Base-by-base conservation (phyloP, 2,888 invertebrate species). In the Apamea epomidion region DNA sequence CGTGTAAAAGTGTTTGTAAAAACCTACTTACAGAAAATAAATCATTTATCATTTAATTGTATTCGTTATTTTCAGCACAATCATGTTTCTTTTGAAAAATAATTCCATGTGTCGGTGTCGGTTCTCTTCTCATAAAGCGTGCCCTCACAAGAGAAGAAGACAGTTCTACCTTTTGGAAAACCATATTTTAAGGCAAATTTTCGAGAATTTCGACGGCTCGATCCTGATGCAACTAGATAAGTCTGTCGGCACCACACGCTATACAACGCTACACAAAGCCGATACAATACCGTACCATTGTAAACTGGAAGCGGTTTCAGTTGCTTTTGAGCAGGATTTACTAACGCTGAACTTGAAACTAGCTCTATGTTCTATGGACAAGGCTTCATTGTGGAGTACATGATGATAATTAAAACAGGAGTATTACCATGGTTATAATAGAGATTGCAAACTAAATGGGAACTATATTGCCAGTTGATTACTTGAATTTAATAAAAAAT, bases 301-400 rank as follows among this genome's bases (percentile, higher is more conserved):
- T 81, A 60, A 48, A 45, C 60, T 72, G 21, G 12, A 42, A 85
- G n/a, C 42, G 67, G 74, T 71, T 84, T 75, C 48, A 51, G 29
- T 37, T 45, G 58, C 70, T 72, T 75, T 74, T n/a, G 62, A 54
- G 68, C 16, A 3, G 48, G 51, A 21, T 74, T 73, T n/a, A 42
- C 48, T 42, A 51, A n/a, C 48, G 45, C 62, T 75, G 68, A 85
- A 81, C 75, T 71, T 62, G 75, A 72, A 80, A 81, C 74, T 64
- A 72, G 18, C 32, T 80, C 68, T 32, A 69, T 73, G 42, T 74
- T 64, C 58, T 69, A 69, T 62, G n/a, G 67, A 58, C 29, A 37
- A 51, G 21, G 69, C n/a, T 79, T 65, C 68, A 79, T 73, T 84
- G 45, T 78, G 5, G 7, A 6, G 45, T 54, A 68, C 14, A 29